A percentile compares a stretch with the other conserved stretches of the same genome.
These are phyloP conservation scores for Leucopsar rothschildi DNA, from an alignment of 2,113 vertebrate genomes.

Conservation along the genomic window DNA sequence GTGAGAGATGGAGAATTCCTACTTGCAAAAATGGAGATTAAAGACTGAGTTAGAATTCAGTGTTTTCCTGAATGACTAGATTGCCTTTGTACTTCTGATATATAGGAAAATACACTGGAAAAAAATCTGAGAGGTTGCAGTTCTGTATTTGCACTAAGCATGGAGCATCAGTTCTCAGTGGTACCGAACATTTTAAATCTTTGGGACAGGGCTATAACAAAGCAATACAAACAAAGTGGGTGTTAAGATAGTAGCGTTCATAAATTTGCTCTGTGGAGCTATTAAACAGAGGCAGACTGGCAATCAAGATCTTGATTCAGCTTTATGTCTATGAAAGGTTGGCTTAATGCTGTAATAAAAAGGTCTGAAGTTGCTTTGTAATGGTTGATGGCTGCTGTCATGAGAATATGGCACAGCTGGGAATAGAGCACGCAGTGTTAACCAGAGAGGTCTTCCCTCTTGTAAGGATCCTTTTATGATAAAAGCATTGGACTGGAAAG, in stretches of 20 bases:
- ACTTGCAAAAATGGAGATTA: not conserved
- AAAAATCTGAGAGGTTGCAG: not conserved
- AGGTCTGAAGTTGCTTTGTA: not conserved
- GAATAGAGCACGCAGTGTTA: not conserved
- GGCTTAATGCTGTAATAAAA: constrained; percentile 6
- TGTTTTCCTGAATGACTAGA: not conserved
- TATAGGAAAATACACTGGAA: not conserved
- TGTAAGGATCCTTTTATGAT: not conserved
- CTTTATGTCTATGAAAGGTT: not conserved
- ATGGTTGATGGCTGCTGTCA: not conserved
- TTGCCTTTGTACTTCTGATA: not conserved
- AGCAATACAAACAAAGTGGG: not conserved
- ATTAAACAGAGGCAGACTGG: not conserved
- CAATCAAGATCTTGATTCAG: not conserved
- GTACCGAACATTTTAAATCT: not conserved
- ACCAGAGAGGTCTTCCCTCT: not conserved
- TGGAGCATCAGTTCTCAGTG: not conserved
- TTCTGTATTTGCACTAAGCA: not conserved
- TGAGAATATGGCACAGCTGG: not conserved
- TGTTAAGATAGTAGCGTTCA: not conserved
- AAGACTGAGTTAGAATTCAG: not conserved
- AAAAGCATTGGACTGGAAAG: not conserved
- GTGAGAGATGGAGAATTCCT: not conserved
- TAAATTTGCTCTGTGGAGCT: not conserved
- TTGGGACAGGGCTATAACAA: not conserved